Evolutionary conservation across 2,113 vertebrate genomes (phyloP).

Genomic region (Lepus europaeus): DNA sequence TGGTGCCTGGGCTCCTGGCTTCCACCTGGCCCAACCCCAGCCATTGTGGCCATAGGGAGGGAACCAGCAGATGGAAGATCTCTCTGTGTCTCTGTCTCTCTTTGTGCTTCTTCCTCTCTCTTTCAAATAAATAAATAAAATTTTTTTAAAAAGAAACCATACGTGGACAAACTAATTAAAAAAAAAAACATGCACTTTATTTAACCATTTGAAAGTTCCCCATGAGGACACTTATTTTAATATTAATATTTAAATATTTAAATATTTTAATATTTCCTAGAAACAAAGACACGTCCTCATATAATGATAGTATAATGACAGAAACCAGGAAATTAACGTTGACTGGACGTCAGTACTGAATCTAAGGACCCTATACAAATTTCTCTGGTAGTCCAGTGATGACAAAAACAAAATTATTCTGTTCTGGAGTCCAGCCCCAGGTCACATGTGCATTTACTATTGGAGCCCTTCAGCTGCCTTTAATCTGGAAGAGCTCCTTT

Average conservation of each 20-base stretch:
- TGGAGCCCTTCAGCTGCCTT: neutral
- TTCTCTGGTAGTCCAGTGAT: neutral
- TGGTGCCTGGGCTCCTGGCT: too few relatives aligned
- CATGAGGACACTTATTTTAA: neutral
- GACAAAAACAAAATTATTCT: neutral
- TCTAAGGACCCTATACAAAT: neutral
- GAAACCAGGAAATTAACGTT: conserved; percentile 7
- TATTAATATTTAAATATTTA: too few relatives aligned
- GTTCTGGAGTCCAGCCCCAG: neutral
- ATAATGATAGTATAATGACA: neutral
- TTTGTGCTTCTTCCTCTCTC: too few relatives aligned
- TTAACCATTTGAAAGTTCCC: neutral
- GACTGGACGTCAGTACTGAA: neutral
- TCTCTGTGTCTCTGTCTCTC: too few relatives aligned
- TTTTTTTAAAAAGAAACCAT: too few relatives aligned
- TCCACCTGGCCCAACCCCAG: too few relatives aligned
- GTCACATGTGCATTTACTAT: neutral
- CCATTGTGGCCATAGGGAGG: too few relatives aligned
- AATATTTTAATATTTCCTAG: conserved; percentile 47
- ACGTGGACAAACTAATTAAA: too few relatives aligned
- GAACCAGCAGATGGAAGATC: too few relatives aligned
- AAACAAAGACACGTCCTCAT: neutral
- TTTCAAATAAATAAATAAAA: too few relatives aligned
- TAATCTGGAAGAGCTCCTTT: conserved; percentile 24
- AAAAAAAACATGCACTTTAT: neutral